These are phyloP conservation scores for Engraulis encrasicolus DNA, from an alignment of 2,113 vertebrate genomes.

Conservation along the genomic window DNA sequence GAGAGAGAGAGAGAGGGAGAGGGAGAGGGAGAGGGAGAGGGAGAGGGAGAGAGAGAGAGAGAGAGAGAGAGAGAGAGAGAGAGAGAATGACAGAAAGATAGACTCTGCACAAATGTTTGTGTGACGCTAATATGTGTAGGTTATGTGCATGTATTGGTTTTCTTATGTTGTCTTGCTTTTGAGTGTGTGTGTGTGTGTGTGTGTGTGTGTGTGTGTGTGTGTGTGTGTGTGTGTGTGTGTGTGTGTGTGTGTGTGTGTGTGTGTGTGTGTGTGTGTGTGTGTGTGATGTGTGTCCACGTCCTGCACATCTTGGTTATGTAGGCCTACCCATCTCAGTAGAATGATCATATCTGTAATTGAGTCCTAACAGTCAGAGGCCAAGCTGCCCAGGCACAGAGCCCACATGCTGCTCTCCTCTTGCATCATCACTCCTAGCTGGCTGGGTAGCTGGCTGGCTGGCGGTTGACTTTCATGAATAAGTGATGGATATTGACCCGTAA, in stretches of 20 bases:
- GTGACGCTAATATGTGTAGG: too few species aligned
- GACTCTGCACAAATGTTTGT: too few species aligned
- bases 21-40: too few species aligned
- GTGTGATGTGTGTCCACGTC: not conserved
- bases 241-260: not conserved
- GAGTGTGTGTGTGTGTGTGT: too few species aligned
- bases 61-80: too few species aligned
- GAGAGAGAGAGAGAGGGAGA: too few species aligned
- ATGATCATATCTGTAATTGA: not conserved
- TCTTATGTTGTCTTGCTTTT: too few species aligned
- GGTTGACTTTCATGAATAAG: conserved; percentile 5
- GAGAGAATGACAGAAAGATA: too few species aligned
- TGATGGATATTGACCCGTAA: not conserved
- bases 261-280: not conserved
- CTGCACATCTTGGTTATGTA: not conserved
- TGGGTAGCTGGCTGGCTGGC: not conserved
- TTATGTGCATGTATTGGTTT: too few species aligned
- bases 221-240: not conserved
- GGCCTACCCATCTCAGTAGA: not conserved
- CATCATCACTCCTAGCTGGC: too few species aligned
- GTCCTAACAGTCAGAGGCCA: not conserved
- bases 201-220: not conserved
- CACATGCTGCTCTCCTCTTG: not conserved
- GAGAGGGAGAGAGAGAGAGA: too few species aligned
- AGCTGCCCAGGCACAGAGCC: not conserved